Base-by-base conservation (phyloP, 2,797 vertebrate genomes). In the Phrynocephalus guinanensis region DNA sequence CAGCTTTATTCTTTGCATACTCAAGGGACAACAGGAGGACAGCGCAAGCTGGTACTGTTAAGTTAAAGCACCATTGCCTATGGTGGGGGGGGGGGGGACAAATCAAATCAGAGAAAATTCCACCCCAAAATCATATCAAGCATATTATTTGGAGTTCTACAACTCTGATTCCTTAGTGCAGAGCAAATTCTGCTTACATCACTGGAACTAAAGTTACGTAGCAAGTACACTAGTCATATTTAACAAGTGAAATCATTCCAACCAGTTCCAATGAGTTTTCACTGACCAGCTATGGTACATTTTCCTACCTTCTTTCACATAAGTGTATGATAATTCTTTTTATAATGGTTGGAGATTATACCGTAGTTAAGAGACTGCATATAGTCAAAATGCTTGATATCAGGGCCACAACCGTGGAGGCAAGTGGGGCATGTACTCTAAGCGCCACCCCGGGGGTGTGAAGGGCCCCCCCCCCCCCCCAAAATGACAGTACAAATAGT, bases 1-100 rank as follows among this genome's bases (percentile, higher is more conserved):
- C 70, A 5, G 81, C 68, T 56, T 28, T 60, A 68, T 79, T 89
- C 79, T 92, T 87, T 73, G 84, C 1, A 18, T 85, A 90, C 30
- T 44, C 73, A 60, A 79, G 68, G 33, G 9, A 72, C 18, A 60
- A 13, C 11, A 50, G 13, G 68, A 79, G 1, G 68, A 48, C 67
- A 70, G 0, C 0, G 48, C 83, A 44, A 50, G 3, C 83, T 82
- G 11, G 48, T 63, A 56, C 63, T 63, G 28, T 10, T 75, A 44
- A 60, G 22, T 80, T 3, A 81, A 11, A 38, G 8, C 67, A 66
- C 11, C 56, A 16, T 52, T 83, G 30, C 56, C 15, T 20, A 63
- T 15, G 38, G 38, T 20, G 56, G 56, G 3, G 60, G 18, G 22
- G 7, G n/a, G 66, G 48, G 38, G 48, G n/a, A 16, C 18, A 50